Conservation (phyloP, 2,797 vertebrate genomes). For the Nyctibius grandis region DNA sequence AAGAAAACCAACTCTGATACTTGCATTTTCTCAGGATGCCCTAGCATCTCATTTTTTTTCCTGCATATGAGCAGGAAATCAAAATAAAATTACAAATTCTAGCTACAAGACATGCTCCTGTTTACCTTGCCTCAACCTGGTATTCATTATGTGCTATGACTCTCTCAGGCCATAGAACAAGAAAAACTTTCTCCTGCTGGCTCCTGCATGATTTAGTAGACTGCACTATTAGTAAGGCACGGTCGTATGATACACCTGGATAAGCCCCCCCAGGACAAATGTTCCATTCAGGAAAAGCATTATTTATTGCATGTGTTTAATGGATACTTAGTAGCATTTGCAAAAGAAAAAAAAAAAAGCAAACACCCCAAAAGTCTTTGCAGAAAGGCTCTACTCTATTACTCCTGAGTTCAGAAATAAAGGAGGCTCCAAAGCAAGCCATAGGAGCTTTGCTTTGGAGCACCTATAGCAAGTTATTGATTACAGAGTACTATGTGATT, state of each 20-base stretch:
- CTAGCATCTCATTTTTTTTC: neutral
- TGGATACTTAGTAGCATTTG: neutral
- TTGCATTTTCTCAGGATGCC: neutral
- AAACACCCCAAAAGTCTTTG: neutral
- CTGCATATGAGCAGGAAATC: neutral
- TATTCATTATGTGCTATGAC: neutral
- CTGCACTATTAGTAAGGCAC: neutral
- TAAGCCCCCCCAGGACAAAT: neutral
- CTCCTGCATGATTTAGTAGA: neutral
- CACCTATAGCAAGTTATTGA: neutral
- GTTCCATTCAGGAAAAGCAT: neutral
- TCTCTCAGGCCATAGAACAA: neutral
- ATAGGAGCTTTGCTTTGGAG: too few relatives aligned
- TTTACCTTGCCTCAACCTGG: neutral
- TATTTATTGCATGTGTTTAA: neutral
- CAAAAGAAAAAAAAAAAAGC: neutral
- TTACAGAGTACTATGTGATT: neutral
- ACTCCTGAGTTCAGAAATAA: neutral
- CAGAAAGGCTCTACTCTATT: neutral
- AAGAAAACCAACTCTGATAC: neutral
- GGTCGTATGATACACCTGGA: neutral
- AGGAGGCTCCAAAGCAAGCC: neutral
- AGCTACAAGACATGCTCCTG: neutral
- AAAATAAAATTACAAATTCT: neutral
- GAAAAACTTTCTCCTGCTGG: neutral